Base-by-base conservation (phyloP, 2,797 vertebrate genomes). In the Tokudaia muenninki region DNA sequence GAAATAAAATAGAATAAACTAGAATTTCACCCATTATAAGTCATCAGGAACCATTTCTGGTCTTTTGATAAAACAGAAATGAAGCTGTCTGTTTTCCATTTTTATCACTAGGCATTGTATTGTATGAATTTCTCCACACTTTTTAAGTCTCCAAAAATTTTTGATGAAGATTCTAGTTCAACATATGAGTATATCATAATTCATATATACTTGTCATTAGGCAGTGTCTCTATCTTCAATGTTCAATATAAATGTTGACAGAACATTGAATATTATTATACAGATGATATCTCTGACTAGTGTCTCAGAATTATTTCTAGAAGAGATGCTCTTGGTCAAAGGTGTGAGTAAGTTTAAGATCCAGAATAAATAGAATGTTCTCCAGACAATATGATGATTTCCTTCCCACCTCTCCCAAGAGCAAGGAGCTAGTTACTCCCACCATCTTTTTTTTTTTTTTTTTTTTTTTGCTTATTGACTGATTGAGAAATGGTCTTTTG, bases 21-120 rank as follows among this genome's bases (percentile, higher is more conserved):
- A 82, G 59, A 84, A 93, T 59, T 24, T 89, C 65, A 57, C 31
- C 41, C 57, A 24, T 61, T 17, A 41, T 37, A 47, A 61, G n/a
- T 93, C 70, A 84, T 55, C 70, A 92, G 29, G 47, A 87, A 87
- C 61, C 12, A 44, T 89, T 95, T 94, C 52, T 59, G 31, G 37
- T 50, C 44, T 72, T 78, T 72, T 55, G 74, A 8, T 82, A 77
- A 74, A 82, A 78, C 37, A 41, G 74, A 72, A 31, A 67, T 55
- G 29, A 92, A 83, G 61, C 5, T 61, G 12, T 63, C 4, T 72
- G 22, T 65, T 90, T 67, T 92, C 17, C 31, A 81, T 81, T 94
- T 94, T 94, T 89, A 65, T 93, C n/a, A 86, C 86, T 80, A 63
- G 61, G 50, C 5, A 29, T 63, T n/a, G 12, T 57, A 34, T 29